Conservation (phyloP, 2,113 vertebrate species). For the Serilophus lunatus region DNA sequence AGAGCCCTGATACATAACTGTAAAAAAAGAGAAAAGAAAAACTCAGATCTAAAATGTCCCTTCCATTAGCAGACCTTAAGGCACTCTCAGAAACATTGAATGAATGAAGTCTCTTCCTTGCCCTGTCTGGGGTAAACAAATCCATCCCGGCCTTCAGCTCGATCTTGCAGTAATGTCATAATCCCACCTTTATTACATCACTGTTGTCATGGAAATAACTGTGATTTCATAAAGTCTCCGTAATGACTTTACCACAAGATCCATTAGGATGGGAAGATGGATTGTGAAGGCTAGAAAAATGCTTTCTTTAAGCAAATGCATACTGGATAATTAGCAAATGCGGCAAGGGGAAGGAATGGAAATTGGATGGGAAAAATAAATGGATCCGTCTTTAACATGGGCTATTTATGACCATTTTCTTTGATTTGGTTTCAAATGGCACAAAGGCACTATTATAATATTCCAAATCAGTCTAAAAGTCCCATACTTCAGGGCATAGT, state of each 20-base stretch:
- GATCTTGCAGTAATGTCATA: slow-evolving; percentile 65
- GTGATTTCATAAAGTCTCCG: slow-evolving; percentile 61
- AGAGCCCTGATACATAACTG: not conserved
- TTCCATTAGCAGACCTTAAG: slow-evolving; percentile 42
- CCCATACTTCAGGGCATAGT: not conserved
- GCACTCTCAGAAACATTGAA: not conserved
- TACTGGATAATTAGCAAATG: slow-evolving; percentile 48
- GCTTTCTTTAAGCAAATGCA: slow-evolving; percentile 57
- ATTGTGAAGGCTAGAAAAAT: slow-evolving; percentile 52
- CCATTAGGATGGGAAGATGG: slow-evolving; percentile 63
- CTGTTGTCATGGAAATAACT: slow-evolving; percentile 69
- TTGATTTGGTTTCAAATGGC: slow-evolving; percentile 17
- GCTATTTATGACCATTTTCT: slow-evolving; percentile 33
- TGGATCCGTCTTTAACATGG: not conserved
- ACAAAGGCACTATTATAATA: not conserved
- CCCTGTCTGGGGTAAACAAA: slow-evolving; percentile 58
- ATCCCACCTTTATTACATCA: slow-evolving; percentile 65
- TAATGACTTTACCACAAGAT: slow-evolving; percentile 66
- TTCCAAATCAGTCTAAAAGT: not conserved
- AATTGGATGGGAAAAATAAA: slow-evolving; percentile 42
- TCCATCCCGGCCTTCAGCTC: slow-evolving; percentile 59
- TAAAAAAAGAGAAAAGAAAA: not conserved
- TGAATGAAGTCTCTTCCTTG: slow-evolving; percentile 36
- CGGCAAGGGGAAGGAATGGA: slow-evolving; percentile 5
- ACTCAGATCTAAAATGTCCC: not conserved